Evolutionary conservation across 2,113 vertebrate genomes (phyloP), one percentile per base, ranked within the genome.

Genomic region (Notiomystis cincta): DNA sequence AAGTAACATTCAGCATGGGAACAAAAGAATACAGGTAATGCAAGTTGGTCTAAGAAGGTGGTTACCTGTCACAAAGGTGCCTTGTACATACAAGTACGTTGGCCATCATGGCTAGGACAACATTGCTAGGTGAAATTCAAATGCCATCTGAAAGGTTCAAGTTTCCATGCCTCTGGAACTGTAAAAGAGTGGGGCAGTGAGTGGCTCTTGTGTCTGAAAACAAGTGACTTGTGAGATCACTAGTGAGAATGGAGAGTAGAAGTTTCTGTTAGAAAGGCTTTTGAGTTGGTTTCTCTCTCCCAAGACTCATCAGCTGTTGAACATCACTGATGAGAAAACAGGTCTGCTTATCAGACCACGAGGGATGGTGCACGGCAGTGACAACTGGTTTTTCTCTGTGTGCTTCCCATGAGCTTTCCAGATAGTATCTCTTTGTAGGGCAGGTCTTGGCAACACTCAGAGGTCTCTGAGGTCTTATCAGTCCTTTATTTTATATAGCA

Each of bases 281-380:
- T 64, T n/a, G 33, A 20, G 12, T 71, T 2, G 2, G 0, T 73
- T 88, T 73, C 69, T 70, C 19, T 66, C 35, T 66, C 40, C 40
- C 35, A 38, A 31, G 45, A 33, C 30, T 72, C 62, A 19, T 50
- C 38, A 66, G 17, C 58, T 85, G 7, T 70, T 53, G n/a, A 71
- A 37, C 25, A 13, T 83, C 44, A 25, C 23, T 60, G 54, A 42
- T 27, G 37, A 18, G 37, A 57, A 67, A 33, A 28, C 12, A 51
- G n/a, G 17, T 64, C 65, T 73, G n/a, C 72, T 88, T 27, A 13
- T 91, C 50, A 54, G 40, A 71, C 11, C 60, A 31, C n/a, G 30
- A 12, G 42, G 40, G 18, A 58, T 4, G 1, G 20, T 66, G 22
- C 4, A 3, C 44, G 27, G 45, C 70, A 89, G 31, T 0, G 0